Evolutionary conservation across 2,113 vertebrate genomes (phyloP).

Genomic region (Dryoscopus gambensis): DNA sequence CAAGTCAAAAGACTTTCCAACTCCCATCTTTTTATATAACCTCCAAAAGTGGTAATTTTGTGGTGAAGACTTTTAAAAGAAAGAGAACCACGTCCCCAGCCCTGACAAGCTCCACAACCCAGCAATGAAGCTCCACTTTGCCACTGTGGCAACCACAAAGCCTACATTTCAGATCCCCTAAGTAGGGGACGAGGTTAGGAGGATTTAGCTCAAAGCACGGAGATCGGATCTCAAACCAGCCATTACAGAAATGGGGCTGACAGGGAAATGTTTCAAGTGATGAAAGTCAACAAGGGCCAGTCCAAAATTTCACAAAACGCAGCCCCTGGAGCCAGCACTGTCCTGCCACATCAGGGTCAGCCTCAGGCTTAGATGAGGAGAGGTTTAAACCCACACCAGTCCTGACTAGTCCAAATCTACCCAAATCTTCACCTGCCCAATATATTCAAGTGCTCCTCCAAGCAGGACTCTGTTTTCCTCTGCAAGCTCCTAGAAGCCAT

Average conservation of each 20-base stretch:
- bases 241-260: not conserved
- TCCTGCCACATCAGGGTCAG: not conserved
- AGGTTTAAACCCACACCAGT: not conserved
- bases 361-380: not conserved
- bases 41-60: conserved; percentile 29
- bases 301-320: not conserved
- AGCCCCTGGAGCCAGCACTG: not conserved
- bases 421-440: not conserved
- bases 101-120: not conserved
- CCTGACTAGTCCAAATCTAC: not conserved
- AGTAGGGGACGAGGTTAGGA: not conserved
- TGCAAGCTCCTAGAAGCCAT: not conserved
- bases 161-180: not conserved
- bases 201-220: not conserved
- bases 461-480: not conserved
- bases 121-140: not conserved
- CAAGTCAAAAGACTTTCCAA: not conserved
- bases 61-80: not conserved
- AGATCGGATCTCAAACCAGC: not conserved
- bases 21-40: conserved; percentile 1
- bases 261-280: not conserved
- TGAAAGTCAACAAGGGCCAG: not conserved
- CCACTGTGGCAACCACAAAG: conserved; percentile 58
- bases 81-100: not conserved
- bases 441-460: not conserved